phyloP scores from a whole-genome alignment of 2,888 invertebrate species.

The Spialia ferax region DNA sequence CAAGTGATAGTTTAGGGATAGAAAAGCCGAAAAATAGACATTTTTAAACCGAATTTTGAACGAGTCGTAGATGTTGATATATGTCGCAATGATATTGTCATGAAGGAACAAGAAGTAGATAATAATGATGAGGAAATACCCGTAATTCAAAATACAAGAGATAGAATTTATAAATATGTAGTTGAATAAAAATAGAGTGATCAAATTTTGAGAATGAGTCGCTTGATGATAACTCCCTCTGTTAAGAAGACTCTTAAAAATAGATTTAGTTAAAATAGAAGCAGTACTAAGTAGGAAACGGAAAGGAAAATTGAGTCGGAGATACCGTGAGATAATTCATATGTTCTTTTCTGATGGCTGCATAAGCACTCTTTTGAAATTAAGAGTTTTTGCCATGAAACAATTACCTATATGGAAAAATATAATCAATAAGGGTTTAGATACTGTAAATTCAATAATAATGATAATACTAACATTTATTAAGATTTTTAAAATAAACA shows the following conservation, averaged over 20 bases:
- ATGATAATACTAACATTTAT: too few relatives aligned
- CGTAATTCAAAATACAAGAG: slow-evolving; percentile 43
- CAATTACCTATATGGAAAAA: too few relatives aligned
- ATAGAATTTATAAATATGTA: slow-evolving; percentile 17
- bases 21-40: slow-evolving; percentile 46
- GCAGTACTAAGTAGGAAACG: slow-evolving; percentile 22
- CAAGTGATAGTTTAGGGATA: slow-evolving; percentile 51
- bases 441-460: too few relatives aligned
- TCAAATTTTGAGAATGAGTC: slow-evolving; percentile 20
- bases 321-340: slow-evolving; percentile 21
- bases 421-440: too few relatives aligned
- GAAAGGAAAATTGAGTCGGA: slow-evolving; percentile 15
- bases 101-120: slow-evolving; percentile 76
- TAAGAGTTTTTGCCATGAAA: too few relatives aligned
- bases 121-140: slow-evolving; percentile 48
- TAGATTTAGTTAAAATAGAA: slow-evolving; percentile 30
- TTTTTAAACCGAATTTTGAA: slow-evolving; percentile 42
- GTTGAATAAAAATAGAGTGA: slow-evolving; percentile 13
- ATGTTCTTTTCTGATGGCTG: too few relatives aligned
- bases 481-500: too few relatives aligned
- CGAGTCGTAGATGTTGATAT: slow-evolving; percentile 44
- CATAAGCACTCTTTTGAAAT: too few relatives aligned
- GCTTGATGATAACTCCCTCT: slow-evolving; percentile 5
- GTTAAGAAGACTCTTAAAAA: slow-evolving; percentile 16
- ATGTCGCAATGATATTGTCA: slow-evolving; percentile 57